Evolutionary conservation across 2,113 vertebrate genomes (phyloP), one percentile per base, ranked within the genome.

Genomic region (Centropristis striata): DNA sequence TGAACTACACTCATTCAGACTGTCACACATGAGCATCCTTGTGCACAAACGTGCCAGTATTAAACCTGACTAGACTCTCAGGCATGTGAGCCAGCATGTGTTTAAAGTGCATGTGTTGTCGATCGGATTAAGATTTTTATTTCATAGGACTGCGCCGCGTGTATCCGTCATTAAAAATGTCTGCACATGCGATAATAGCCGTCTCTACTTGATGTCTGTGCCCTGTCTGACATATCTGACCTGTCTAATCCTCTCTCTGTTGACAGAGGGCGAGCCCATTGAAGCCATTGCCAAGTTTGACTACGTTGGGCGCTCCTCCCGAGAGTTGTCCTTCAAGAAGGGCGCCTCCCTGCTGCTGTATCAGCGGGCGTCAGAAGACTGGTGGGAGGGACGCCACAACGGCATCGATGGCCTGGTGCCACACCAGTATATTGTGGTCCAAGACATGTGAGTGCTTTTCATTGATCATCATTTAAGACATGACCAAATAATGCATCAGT

Each of bases 281-380:
- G 98, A 99, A 96, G 98, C 98, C 75, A 99, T 99, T 50, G 98
- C 98, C 86, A 99, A 98, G 92, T 99, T 99, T 78, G 98, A 99
- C 94, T 99, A 99, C 0, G 75, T 95, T 1, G 98, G 98, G 44
- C 97, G 98, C 75, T 98, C 98, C 1, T 97, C 97, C 20, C 95
- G 98, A 78, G 98, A 99, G 61, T 88, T 99, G 81, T 98, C 97
- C 87, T 99, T 99, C 94, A 99, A 99, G 95, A 99, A 99, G 92
- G 98, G 98, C 3, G 98, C 98, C 23, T 99, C 98, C 14, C 92
- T 99, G 80, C 96, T 99, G 84, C 96, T 99, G 57, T 99, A 99
- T 60, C 98, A 99, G 86, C 96, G 98, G 4, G 98, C 98, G 0
- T 99, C 98, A 0, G 97, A 98, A 58, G 98, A 99, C 94, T 99